These are phyloP conservation scores for Pachyseris speciosa DNA, from an alignment of 64 coral and sea anemone species.

Conservation along the genomic window DNA sequence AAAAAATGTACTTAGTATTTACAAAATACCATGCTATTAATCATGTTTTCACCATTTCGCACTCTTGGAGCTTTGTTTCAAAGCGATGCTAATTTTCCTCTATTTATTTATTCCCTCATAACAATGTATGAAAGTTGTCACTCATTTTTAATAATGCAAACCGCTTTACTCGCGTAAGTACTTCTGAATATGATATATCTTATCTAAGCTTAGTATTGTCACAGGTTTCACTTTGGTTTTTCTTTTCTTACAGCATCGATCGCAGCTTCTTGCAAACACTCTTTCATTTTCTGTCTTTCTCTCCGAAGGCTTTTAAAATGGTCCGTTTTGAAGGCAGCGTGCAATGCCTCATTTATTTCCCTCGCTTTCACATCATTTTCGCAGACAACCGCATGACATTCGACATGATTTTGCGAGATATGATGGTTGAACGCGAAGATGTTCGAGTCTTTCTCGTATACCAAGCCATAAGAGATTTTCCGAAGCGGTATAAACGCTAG, in stretches of 20 bases:
- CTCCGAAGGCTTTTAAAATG: slow-evolving; percentile 60
- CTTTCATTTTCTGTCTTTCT: slow-evolving; percentile 35
- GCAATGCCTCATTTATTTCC: slow-evolving; percentile 59
- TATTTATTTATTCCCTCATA: background rate
- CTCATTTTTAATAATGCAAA: background rate
- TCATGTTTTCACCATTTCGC: background rate
- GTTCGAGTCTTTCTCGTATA: slow-evolving; percentile 13
- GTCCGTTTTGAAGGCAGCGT: slow-evolving; percentile 60
- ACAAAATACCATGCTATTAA: background rate
- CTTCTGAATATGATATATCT: too few species aligned
- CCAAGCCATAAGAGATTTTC: slow-evolving; percentile 73
- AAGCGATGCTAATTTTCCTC: background rate
- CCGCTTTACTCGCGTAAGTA: too few species aligned
- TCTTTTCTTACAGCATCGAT: background rate
- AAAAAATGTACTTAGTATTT: too few species aligned
- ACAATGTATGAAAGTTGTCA: background rate
- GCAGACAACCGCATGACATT: slow-evolving; percentile 59
- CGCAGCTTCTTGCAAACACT: background rate
- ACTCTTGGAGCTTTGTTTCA: background rate
- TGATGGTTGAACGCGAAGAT: slow-evolving; percentile 82
- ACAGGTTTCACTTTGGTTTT: background rate
- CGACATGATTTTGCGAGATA: slow-evolving; percentile 63
- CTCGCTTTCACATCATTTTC: slow-evolving; percentile 33
- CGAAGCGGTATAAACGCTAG: slow-evolving; percentile 43
- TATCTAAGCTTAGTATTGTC: too few species aligned